Conservation (phyloP, 2,113 vertebrate species). For the Corapipo altera region DNA sequence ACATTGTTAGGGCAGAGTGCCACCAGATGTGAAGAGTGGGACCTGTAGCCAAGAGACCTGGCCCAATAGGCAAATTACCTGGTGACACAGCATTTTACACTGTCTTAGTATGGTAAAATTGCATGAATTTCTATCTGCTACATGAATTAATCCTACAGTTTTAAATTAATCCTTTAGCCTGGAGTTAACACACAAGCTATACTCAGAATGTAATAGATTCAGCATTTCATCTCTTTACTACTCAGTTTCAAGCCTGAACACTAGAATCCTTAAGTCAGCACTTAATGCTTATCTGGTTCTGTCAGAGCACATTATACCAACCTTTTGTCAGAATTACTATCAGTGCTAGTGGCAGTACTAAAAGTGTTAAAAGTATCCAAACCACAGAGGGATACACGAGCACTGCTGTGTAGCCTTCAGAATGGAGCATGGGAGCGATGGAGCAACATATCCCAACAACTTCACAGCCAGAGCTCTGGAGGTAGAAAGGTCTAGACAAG, state of each 20-base stretch:
- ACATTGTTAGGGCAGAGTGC: background rate
- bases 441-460: background rate
- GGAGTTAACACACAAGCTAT: background rate
- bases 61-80: background rate
- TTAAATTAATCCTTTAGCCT: background rate
- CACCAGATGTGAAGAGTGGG: fast-evolving
- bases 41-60: background rate
- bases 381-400: background rate
- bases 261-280: background rate
- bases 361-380: background rate
- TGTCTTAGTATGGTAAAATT: background rate
- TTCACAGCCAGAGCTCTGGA: background rate
- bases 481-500: background rate
- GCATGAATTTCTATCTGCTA: background rate
- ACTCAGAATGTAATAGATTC: background rate
- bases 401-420: background rate
- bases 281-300: slow-evolving; percentile 2
- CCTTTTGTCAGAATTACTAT: background rate
- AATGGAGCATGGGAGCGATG: background rate
- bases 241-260: background rate
- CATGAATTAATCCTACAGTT: background rate
- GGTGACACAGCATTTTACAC: background rate
- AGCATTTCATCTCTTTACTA: background rate
- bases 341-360: background rate
- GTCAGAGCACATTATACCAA: background rate